Evolutionary conservation across 2,888 invertebrate genomes (phyloP).

Genomic region (Rosalia funebris): DNA sequence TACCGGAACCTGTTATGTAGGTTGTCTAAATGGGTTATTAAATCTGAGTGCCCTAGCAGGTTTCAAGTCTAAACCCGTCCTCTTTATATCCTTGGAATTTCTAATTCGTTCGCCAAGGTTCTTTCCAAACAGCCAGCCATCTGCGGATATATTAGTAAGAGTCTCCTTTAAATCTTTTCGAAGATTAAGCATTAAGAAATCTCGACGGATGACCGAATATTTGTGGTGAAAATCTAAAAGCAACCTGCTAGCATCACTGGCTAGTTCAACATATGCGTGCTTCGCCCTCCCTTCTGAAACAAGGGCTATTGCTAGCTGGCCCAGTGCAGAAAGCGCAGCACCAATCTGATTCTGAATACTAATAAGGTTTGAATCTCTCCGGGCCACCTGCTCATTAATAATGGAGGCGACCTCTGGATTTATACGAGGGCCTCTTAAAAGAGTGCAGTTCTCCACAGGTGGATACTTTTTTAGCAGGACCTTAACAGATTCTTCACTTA

Average conservation of each 20-base stretch:
- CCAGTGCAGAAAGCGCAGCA: conserved; percentile 27
- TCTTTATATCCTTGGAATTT: conserved; percentile 30
- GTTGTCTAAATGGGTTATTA: too few relatives aligned
- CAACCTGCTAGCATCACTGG: conserved; percentile 31
- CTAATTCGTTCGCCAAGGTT: conserved; percentile 31
- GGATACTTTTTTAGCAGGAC: conserved; percentile 28
- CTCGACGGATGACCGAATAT: conserved; percentile 24
- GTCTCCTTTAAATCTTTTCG: conserved; percentile 29
- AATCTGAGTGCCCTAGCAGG: not conserved
- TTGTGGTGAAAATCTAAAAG: conserved; percentile 27
- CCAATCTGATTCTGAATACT: conserved; percentile 26
- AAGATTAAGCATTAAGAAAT: conserved; percentile 20
- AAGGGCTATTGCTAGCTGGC: conserved; percentile 21
- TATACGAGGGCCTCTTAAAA: conserved; percentile 21
- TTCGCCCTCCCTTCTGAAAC: conserved; percentile 24
- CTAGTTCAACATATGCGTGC: conserved; percentile 10
- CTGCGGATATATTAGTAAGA: conserved; percentile 25
- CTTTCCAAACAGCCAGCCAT: conserved; percentile 33
- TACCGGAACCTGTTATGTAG: too few relatives aligned
- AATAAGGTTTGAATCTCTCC: conserved; percentile 24
- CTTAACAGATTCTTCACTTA: conserved; percentile 16
- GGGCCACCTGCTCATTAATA: conserved; percentile 19
- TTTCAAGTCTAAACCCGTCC: not conserved
- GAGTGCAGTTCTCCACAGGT: conserved; percentile 26
- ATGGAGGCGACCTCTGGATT: conserved; percentile 26